Conservation (phyloP, 1,140 invertebrate species). For the Drosophila ironensis region DNA sequence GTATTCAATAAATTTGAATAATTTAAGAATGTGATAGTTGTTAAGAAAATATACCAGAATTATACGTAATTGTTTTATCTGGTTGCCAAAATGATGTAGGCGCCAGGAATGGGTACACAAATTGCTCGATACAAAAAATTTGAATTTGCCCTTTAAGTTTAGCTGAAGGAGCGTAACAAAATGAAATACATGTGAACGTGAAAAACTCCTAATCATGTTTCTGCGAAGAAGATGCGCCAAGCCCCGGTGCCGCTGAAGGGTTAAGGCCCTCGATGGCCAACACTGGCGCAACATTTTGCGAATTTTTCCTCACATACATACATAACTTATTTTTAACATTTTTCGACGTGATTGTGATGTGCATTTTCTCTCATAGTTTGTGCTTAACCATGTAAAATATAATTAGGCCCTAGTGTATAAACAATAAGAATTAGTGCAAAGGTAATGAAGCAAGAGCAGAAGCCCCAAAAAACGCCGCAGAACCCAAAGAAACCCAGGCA, state of each 20-base stretch:
- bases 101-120: too few species aligned
- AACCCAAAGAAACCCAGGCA: constrained; percentile 3
- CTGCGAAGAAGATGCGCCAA: too few species aligned
- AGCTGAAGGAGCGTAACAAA: too few species aligned
- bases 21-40: too few species aligned
- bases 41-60: too few species aligned
- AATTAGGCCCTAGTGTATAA: constrained; percentile 69
- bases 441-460: constrained; percentile 47
- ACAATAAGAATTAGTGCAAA: constrained; percentile 73
- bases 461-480: not conserved
- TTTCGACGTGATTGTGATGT: constrained; percentile 66
- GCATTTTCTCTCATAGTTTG: constrained; percentile 76
- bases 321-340: constrained; percentile 72
- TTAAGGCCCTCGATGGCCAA: not conserved
- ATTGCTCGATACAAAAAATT: too few species aligned
- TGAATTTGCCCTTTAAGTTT: too few species aligned
- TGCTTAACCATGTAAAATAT: constrained; percentile 74
- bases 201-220: too few species aligned
- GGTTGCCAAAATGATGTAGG: too few species aligned
- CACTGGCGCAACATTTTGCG: constrained; percentile 2
- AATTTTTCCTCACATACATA: constrained; percentile 35
- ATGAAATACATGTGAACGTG: too few species aligned
- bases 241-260: not conserved
- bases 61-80: too few species aligned
- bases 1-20: too few species aligned